phyloP scores from a whole-genome alignment of 2,888 invertebrate species.

The Onthophagus sagittarius region DNA sequence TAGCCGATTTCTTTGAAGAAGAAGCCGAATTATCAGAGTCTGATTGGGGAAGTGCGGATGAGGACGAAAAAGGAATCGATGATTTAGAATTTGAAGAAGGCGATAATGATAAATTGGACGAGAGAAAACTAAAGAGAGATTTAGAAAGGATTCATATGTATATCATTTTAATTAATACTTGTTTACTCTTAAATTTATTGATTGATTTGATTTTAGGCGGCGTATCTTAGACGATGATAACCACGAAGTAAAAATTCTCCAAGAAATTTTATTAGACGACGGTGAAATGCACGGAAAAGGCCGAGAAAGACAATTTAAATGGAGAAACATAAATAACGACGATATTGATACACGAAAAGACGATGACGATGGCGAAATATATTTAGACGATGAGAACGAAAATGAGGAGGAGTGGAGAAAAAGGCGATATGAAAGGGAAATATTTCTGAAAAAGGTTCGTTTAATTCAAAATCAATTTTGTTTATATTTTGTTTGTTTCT shows the following conservation, averaged over 20 bases:
- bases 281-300: slow-evolving; percentile 78
- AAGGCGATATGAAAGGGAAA: slow-evolving; percentile 74
- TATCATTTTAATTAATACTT: slow-evolving; percentile 38
- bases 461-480: slow-evolving; percentile 15
- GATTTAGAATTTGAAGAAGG: slow-evolving; percentile 79
- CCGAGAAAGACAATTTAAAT: slow-evolving; percentile 76
- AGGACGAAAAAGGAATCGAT: slow-evolving; percentile 78
- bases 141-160: slow-evolving; percentile 83
- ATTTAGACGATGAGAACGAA: slow-evolving; percentile 66
- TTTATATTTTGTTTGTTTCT: too few species aligned
- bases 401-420: slow-evolving; percentile 76
- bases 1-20: slow-evolving; percentile 75
- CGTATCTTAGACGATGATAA: slow-evolving; percentile 85
- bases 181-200: too few species aligned
- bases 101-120: slow-evolving; percentile 79
- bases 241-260: slow-evolving; percentile 74
- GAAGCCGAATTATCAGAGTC: slow-evolving; percentile 92
- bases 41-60: slow-evolving; percentile 85
- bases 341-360: slow-evolving; percentile 22
- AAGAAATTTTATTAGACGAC: slow-evolving; percentile 85
- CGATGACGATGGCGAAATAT: slow-evolving; percentile 43
- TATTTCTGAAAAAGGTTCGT: slow-evolving; percentile 65
- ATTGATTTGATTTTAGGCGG: slow-evolving; percentile 52
- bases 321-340: slow-evolving; percentile 70
- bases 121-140: slow-evolving; percentile 71